Evolutionary conservation across 1,140 invertebrate species (phyloP).

Genomic region (Antheraea mylitta): DNA sequence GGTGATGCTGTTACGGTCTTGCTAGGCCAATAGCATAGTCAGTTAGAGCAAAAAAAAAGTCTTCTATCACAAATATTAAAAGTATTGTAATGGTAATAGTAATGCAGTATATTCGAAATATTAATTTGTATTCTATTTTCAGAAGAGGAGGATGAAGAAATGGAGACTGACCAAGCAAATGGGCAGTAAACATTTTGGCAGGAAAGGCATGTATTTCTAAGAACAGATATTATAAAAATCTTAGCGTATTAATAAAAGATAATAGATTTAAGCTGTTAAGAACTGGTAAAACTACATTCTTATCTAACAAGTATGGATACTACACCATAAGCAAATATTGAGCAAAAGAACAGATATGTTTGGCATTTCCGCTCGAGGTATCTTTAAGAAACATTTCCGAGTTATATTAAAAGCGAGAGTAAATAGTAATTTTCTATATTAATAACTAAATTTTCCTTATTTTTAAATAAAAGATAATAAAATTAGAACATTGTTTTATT

Average conservation of each 20-base stretch:
- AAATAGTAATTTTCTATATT: background rate
- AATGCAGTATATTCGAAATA: background rate
- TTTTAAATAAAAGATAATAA: slow-evolving; percentile 19
- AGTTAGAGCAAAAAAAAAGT: too few species aligned
- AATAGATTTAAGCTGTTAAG: slow-evolving; percentile 58
- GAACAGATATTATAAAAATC: slow-evolving; percentile 45
- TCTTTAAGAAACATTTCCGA: background rate
- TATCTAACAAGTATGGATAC: slow-evolving; percentile 51
- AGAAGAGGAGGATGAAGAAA: slow-evolving; percentile 73
- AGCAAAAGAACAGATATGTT: slow-evolving; percentile 36
- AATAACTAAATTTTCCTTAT: slow-evolving; percentile 5
- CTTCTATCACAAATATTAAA: too few species aligned
- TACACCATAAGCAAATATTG: slow-evolving; percentile 33
- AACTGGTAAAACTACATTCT: slow-evolving; percentile 43
- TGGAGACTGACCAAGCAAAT: slow-evolving; percentile 68
- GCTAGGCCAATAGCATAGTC: too few species aligned
- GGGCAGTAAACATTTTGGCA: slow-evolving; percentile 41
- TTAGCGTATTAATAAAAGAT: background rate
- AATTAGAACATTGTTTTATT: slow-evolving; percentile 15
- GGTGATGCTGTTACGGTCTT: too few species aligned
- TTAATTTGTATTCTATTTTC: slow-evolving; percentile 46
- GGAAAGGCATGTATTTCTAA: slow-evolving; percentile 26
- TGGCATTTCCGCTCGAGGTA: background rate
- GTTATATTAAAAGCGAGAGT: background rate
- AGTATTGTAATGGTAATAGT: background rate